Evolutionary conservation across 1,140 invertebrate species (phyloP), one percentile per base, ranked within the genome.

Genomic region (Lerema accius): DNA sequence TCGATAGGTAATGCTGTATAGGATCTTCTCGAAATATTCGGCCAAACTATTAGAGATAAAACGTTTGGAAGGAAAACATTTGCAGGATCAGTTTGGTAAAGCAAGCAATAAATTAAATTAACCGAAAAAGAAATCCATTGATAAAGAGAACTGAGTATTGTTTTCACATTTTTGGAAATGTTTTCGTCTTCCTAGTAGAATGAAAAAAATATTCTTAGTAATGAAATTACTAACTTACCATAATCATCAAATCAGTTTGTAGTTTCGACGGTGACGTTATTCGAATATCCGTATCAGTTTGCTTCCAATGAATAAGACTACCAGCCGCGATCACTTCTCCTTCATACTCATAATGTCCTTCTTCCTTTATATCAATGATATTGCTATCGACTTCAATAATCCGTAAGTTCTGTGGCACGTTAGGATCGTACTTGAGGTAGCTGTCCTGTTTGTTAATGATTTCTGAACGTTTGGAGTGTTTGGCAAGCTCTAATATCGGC

Each of bases 341-440:
- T 35, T 85, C 83, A 56, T 73, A 81, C 3, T 71, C 74, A 23
- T 70, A 81, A 1, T 53, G 63, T 6, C 78, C 78, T 4, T 70
- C 79, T 53, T 89, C 86, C 37, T 85, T 86, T 40, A 86, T 82
- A 63, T 87, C 82, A 65, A 89, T 86, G 1, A 87, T 73, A 40
- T 87, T 80, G 55, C 75, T 87, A 50, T 90, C 83, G 16, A 90
- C 78, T 65, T 90, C 84, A 19, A 90, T 76, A 16, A 90, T 87
- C 45, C 82, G 82, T 0, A 90, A 56, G 37, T 90, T 90, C 55
- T 89, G 83, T 1, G 87, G 87, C n/a, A 84, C 82, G 42, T 81
- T 85, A 0, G 84, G 82, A 35, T 90, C 83, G 61, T 90, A 90
- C 63, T 84, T 86, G 15, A 88, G 66, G 62, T 88, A 86, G 26